phyloP scores from a whole-genome alignment of 1,140 invertebrate species.

The Tribolium madens region DNA sequence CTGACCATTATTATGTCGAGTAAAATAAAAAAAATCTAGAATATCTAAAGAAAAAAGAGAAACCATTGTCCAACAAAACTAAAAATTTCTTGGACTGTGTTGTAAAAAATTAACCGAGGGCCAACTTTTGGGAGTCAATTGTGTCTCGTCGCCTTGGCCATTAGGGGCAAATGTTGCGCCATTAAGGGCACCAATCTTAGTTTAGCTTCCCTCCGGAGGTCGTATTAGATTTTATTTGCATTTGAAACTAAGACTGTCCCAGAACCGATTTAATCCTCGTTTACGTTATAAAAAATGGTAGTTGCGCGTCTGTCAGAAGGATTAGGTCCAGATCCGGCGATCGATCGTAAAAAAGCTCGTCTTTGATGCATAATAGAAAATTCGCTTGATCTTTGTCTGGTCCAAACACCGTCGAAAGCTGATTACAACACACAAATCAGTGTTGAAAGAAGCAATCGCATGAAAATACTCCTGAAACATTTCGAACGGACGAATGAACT shows the following conservation, averaged over 20 bases:
- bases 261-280: not conserved
- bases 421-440: not conserved
- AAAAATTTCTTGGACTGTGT: too few relatives aligned
- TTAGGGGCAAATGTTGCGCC: not conserved
- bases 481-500: not conserved
- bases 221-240: conserved; percentile 9
- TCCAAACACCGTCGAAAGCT: not conserved
- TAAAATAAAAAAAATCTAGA: too few relatives aligned
- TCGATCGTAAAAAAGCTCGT: not conserved
- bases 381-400: not conserved
- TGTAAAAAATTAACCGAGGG: too few relatives aligned
- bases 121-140: too few relatives aligned
- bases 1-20: too few relatives aligned
- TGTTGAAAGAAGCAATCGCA: not conserved
- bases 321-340: not conserved
- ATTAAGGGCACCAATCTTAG: not conserved
- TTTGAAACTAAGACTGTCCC: not conserved
- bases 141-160: not conserved
- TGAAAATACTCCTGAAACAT: not conserved
- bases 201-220: not conserved
- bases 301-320: not conserved
- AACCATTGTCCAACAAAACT: too few relatives aligned
- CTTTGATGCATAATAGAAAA: not conserved
- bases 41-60: too few relatives aligned
- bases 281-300: not conserved